Conservation (phyloP, 30 jellyfish, hydroid and myxozoan species). For the Aurelia coerulea region DNA sequence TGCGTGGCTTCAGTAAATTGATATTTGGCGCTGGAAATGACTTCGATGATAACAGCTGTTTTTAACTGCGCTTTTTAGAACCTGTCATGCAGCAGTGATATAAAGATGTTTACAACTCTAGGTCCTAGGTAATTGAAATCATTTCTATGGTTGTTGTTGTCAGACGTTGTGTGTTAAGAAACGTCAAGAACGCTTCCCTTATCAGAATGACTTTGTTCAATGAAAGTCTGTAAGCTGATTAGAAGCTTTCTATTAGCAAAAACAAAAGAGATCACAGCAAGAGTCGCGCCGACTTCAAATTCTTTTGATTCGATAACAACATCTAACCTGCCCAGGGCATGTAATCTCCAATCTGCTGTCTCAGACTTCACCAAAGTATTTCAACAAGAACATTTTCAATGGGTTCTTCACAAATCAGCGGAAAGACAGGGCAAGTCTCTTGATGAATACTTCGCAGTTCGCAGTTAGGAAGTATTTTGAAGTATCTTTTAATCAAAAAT, state of each 20-base stretch:
- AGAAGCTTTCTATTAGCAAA: slow-evolving; percentile 40
- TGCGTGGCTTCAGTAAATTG: slow-evolving; percentile 32
- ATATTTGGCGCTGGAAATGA: slow-evolving; percentile 43
- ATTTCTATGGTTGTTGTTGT: slow-evolving; percentile 54
- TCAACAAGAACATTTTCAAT: slow-evolving; percentile 42
- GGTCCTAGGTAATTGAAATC: slow-evolving; percentile 49
- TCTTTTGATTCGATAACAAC: slow-evolving; percentile 63
- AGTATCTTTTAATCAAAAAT: too few species aligned
- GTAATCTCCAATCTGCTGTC: slow-evolving; percentile 71
- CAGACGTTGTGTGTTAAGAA: slow-evolving; percentile 44
- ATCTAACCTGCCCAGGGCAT: slow-evolving; percentile 64
- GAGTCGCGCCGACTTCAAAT: slow-evolving; percentile 77
- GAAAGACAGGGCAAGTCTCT: slow-evolving; percentile 24
- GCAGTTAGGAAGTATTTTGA: too few species aligned
- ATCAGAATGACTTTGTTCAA: slow-evolving; percentile 52
- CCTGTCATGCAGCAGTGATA: slow-evolving; percentile 28
- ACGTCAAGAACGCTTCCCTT: slow-evolving; percentile 65
- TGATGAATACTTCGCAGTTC: slow-evolving; percentile 9
- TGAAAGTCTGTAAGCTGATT: slow-evolving; percentile 66
- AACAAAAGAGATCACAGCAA: slow-evolving; percentile 60
- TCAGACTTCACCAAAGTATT: slow-evolving; percentile 64
- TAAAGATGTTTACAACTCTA: slow-evolving; percentile 24
- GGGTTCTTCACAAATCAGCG: slow-evolving; percentile 32
- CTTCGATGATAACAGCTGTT: slow-evolving; percentile 55
- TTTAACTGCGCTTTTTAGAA: slow-evolving; percentile 49